Evolutionary conservation across 2,113 vertebrate genomes (phyloP).

Genomic region (Psittacara wagleri): DNA sequence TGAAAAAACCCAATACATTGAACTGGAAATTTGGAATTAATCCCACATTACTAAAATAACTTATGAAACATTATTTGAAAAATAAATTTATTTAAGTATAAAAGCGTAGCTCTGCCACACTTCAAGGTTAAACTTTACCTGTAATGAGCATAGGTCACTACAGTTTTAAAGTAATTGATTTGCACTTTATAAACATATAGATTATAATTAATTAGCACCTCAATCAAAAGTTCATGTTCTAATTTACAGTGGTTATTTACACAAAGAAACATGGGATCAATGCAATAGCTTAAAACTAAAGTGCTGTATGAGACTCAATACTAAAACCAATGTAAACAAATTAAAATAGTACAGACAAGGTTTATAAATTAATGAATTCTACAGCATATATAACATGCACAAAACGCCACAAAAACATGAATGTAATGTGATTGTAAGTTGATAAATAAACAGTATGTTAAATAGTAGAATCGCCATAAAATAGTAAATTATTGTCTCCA

Average conservation of each 20-base stretch:
- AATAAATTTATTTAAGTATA: not conserved
- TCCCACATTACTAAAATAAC: not conserved
- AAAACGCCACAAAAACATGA: not conserved
- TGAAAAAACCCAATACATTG: not conserved
- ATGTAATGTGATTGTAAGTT: not conserved
- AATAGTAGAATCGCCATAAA: slow-evolving; percentile 7
- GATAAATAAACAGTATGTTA: not conserved
- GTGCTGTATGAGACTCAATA: not conserved
- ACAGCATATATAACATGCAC: not conserved
- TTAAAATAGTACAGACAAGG: not conserved
- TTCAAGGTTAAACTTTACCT: not conserved
- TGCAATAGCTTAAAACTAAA: not conserved
- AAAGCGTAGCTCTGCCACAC: not conserved
- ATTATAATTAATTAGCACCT: not conserved
- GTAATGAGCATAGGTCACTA: not conserved
- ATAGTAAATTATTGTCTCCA: not conserved
- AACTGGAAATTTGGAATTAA: not conserved
- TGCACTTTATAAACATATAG: not conserved
- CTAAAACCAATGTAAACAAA: not conserved
- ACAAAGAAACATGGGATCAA: not conserved
- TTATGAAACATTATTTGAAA: not conserved
- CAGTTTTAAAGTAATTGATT: not conserved
- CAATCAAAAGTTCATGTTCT: not conserved
- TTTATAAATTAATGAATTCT: not conserved
- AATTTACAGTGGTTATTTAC: not conserved